Evolutionary conservation across 2,888 invertebrate genomes (phyloP), one percentile per base, ranked within the genome.

Genomic region (Nomada hirtipes): DNA sequence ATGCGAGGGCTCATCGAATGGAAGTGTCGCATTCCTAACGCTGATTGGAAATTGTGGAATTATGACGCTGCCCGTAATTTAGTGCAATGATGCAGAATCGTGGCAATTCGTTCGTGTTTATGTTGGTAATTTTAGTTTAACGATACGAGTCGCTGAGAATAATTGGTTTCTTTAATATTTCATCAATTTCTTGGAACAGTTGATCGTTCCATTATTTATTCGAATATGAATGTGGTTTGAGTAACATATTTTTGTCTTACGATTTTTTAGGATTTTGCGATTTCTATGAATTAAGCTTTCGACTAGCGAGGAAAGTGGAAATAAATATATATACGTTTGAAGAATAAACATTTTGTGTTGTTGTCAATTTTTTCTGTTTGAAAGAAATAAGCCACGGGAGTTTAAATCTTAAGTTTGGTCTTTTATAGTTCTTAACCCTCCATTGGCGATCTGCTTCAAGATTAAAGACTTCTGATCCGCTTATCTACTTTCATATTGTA

Each of bases 401-500:
- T 55, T 26, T 26, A 4, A 15, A 44, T 7, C 47, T 47, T 2
- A 7, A 65, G 47, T n/a, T 57, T 3, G 20, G 23, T 9, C 13
- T 2, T 20, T 59, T n/a, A 13, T 11, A 20, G 15, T 9, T n/a
- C 36, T 64, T 36, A 36, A 26, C 23, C n/a, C 11, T 26, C 52
- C 42, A 29, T 36, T 63, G 50, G 61, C 13, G 47, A 69, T 61
- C 20, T 50, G 13, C 44, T 4, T 50, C 20, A 9, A 55, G 47
- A 63, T 70, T 63, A 55, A 50, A 55, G 52, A 4, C 20, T 3
- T 18, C n/a, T 57, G 47, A 63, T 64, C 50, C 44, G 70, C 63
- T 70, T 70, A 70, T 20, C 47, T 63, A 36, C 55, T 57, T 70
- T 70, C 36, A 70, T 63, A 36, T 36, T 4, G 36, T 36, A 76